Conservation (phyloP, 2,888 invertebrate species). For the Patella ulyssiponensis region DNA sequence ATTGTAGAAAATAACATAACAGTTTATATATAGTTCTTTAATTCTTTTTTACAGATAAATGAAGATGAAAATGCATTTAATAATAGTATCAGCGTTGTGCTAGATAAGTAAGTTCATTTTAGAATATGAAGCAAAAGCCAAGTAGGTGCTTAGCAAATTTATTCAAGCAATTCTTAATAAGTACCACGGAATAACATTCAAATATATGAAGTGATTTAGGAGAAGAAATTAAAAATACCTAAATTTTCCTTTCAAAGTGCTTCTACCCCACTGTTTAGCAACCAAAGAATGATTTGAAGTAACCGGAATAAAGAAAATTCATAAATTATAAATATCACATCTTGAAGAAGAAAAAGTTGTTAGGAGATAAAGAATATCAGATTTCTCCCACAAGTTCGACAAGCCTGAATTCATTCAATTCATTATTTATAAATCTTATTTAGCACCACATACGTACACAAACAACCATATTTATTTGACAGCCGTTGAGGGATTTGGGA, state of each 20-base stretch:
- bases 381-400: no score
- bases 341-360: no score
- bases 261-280: background rate
- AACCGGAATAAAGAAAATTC: no score
- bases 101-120: slow-evolving; percentile 74
- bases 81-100: slow-evolving; percentile 62
- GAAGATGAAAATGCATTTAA: slow-evolving; percentile 5
- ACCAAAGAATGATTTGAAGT: no score
- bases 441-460: no score
- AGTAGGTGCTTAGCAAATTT: no score
- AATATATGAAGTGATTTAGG: background rate
- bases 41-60: background rate
- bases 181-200: background rate
- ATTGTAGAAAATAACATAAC: background rate
- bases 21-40: slow-evolving; percentile 8
- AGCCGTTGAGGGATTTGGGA: background rate
- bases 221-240: no score
- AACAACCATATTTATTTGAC: background rate
- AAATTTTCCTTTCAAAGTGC: background rate
- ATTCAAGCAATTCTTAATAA: no score
- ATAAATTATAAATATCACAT: no score
- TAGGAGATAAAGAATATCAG: no score
- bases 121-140: background rate
- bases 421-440: no score
- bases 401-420: no score